Base-by-base conservation (phyloP, 2,888 invertebrate species). In the Platycheirus albimanus region DNA sequence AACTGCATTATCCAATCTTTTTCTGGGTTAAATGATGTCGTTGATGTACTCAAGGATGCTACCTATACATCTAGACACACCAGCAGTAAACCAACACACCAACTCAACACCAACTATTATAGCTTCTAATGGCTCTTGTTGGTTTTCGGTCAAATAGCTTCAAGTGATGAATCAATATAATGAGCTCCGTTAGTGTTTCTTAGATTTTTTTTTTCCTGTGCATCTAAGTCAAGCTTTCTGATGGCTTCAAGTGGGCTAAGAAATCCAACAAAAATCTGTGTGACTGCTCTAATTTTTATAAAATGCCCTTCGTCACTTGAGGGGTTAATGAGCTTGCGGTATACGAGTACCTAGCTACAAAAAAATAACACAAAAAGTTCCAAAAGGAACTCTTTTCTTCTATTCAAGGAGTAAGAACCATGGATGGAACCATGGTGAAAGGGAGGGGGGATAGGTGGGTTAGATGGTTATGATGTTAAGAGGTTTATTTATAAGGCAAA, bases 71-170 rank as follows among this genome's bases (percentile, higher is more conserved):
- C 61, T 61, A 17, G n/a, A 19, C n/a, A n/a, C n/a, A n/a, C n/a
- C n/a, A n/a, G n/a, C n/a, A n/a, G n/a, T n/a, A n/a, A n/a, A n/a
- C n/a, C n/a, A n/a, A n/a, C n/a, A n/a, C n/a, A n/a, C n/a, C n/a
- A n/a, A n/a, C n/a, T n/a, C n/a, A n/a, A n/a, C n/a, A n/a, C n/a
- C n/a, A n/a, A n/a, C n/a, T n/a, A n/a, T n/a, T n/a, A n/a, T n/a
- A 45, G 61, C 51, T 54, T 61, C 49, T 77, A 71, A 81, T 81
- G 81, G 77, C 77, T 61, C 77, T 71, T 81, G 66, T 71, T 54
- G 81, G 71, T 81, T 72, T 81, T 81, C 77, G 81, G 81, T 81
- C 81, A 81, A 81, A 81, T 77, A 67, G 81, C 77, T 77, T 77
- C 61, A 63, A 77, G 81, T 71, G 81, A 67, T 81, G 70, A 71